Evolutionary conservation across 1,140 invertebrate species (phyloP).

Genomic region (Armadillidium nasatum): DNA sequence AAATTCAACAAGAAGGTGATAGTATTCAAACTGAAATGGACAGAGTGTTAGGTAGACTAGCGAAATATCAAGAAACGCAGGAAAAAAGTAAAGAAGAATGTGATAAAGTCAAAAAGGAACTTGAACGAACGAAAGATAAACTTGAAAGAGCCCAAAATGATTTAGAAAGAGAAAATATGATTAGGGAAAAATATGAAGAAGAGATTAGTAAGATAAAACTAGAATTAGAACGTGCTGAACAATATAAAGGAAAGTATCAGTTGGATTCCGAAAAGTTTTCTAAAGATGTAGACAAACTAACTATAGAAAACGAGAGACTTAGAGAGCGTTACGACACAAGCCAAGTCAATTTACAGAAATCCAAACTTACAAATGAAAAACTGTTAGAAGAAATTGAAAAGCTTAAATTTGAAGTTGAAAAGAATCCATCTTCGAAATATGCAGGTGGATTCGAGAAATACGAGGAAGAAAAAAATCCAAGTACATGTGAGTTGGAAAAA

Average conservation of each 20-base stretch:
- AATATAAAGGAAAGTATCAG: constrained; percentile 76
- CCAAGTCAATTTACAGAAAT: constrained; percentile 68
- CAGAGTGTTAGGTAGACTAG: constrained; percentile 66
- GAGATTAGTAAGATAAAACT: constrained; percentile 62
- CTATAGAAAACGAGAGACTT: constrained; percentile 64
- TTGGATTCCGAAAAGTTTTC: constrained; percentile 71
- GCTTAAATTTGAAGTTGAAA: constrained; percentile 51
- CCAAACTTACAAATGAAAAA: constrained; percentile 53
- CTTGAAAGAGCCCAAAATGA: constrained; percentile 74
- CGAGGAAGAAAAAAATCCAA: constrained; percentile 61
- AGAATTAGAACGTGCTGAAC: constrained; percentile 69
- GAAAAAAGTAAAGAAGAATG: constrained; percentile 70
- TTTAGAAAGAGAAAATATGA: constrained; percentile 65
- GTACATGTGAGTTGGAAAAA: constrained; percentile 76
- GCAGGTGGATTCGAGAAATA: constrained; percentile 38
- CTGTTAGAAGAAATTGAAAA: constrained; percentile 56
- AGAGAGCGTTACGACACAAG: constrained; percentile 67
- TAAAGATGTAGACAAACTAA: constrained; percentile 51
- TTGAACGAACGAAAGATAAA: constrained; percentile 73
- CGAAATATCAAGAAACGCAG: constrained; percentile 71
- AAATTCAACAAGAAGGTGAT: constrained; percentile 63
- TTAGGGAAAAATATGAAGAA: constrained; percentile 55
- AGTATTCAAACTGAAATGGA: constrained; percentile 64
- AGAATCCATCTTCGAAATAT: constrained; percentile 42
- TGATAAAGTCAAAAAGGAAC: constrained; percentile 71